Evolutionary conservation across 2,797 vertebrate species (phyloP), one percentile per base, ranked within the genome.

Genomic region (Xiphorhynchus erythropygius): DNA sequence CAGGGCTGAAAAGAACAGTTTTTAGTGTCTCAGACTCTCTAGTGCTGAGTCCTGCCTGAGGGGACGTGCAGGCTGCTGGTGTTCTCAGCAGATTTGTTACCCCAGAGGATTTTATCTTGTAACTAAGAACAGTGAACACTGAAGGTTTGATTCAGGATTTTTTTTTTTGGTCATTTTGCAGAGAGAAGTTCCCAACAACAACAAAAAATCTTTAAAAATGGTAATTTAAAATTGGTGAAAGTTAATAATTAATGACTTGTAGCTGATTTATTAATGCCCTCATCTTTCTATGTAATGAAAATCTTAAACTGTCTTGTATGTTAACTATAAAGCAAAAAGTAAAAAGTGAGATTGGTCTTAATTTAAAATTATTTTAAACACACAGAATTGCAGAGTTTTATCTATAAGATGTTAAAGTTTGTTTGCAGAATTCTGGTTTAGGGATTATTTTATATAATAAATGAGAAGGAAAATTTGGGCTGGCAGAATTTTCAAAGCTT

Each of bases 401-500:
- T 64, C 52, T 44, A 60, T 82, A 87, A 83, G 84, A 65, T 70
- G 23, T 56, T 53, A 33, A 84, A 84, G n/a, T 84, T 84, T 50
- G 19, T 77, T 89, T 96, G 25, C 74, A 93, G 88, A 85, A 33
- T 63, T 86, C 59, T 92, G 23, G 32, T 81, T 93, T 78, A 67
- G 33, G 57, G 33, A 55, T 90, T 92, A 84, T 93, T 96, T 96
- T 89, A 70, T 95, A 56, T 87, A 90, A 87, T 91, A 91, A 87
- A 96, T 27, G 49, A 86, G 87, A 93, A 95, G 42, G 89, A 90
- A 74, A 96, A 96, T 83, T 79, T 89, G 60, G 73, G 37, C 93
- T 96, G 96, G 87, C 90, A 91, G 67, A 91, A 89, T 93, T 96
- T 97, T 96, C 94, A 95, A 94, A 95, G 93, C 84, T 80, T 3